Base-by-base conservation (phyloP, 2,797 vertebrate genomes). In the Gymnothorax reevesii region DNA sequence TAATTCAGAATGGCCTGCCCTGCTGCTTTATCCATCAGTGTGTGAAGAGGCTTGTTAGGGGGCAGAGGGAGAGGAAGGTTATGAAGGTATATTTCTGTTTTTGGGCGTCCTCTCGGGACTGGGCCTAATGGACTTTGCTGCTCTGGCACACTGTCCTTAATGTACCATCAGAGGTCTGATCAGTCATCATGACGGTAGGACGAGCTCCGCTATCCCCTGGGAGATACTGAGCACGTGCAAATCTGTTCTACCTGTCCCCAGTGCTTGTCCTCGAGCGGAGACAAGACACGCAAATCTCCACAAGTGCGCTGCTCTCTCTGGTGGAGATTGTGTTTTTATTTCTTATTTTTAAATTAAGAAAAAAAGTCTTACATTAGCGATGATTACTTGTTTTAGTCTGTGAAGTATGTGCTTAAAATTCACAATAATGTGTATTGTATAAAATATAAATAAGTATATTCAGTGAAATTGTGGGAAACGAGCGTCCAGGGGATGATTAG, bases 111-210 rank as follows among this genome's bases (percentile, higher is more conserved):
- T 54, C 75, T 4, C 52, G 75, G 75, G 75, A 79, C 75, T 49
- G 7, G 20, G 17, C 49, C 3, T 79, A 79, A 79, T 79, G 75
- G 75, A 79, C 75, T 54, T 20, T 79, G 75, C 75, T 17, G 12
- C 33, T 49, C 73, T 42, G 52, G 17, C 42, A 52, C 33, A 1
- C 42, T 79, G 49, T 79, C 75, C 75, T 79, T 79, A 79, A 79
- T 79, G 75, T 52, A 79, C 75, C 42, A 12, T 79, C 75, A 79
- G 54, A 52, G 9, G 49, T 79, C 49, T 79, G 75, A 54, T 52
- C 54, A 79, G 75, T 54, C 75, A 79, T 52, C 75, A 55, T 79
- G 75, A 79, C 33, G 75, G 54, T 52, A 79, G 75, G 75, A 22
- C 20, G 75, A 79, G 17, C 54, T 20, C 73, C 66, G 17, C 42